phyloP scores from a whole-genome alignment of 2,113 vertebrate species.

The Oceanites oceanicus region DNA sequence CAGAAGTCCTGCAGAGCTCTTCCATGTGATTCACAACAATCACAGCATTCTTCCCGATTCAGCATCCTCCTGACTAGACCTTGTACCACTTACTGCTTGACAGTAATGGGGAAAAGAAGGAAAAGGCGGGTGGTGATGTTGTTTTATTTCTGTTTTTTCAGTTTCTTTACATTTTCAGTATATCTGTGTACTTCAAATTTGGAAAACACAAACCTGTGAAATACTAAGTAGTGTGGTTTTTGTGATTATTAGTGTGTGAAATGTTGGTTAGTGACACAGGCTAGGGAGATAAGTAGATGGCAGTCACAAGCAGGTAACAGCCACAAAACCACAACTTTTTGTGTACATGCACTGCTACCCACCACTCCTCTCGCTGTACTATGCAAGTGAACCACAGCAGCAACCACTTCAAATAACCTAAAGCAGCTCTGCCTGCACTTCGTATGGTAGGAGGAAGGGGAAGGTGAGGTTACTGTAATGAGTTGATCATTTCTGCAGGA shows the following conservation, averaged over 20 bases:
- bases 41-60: background rate
- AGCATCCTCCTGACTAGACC: background rate
- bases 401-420: background rate
- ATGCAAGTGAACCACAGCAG: background rate
- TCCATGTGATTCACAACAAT: background rate
- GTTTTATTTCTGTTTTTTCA: background rate
- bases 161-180: background rate
- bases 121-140: fast-evolving
- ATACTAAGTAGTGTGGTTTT: background rate
- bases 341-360: background rate
- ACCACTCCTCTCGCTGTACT: no score
- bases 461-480: background rate
- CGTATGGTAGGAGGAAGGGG: background rate
- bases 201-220: background rate
- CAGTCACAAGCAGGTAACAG: background rate
- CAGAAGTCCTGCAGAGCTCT: background rate
- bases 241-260: background rate
- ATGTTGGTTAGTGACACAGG: background rate
- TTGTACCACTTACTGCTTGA: background rate
- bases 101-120: background rate
- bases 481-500: background rate
- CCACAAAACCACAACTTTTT: background rate
- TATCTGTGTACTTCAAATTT: background rate
- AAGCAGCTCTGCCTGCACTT: background rate
- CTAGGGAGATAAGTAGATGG: background rate